Evolutionary conservation across 2,888 invertebrate species (phyloP), one percentile per base, ranked within the genome.

Genomic region (Perdita meconis): DNA sequence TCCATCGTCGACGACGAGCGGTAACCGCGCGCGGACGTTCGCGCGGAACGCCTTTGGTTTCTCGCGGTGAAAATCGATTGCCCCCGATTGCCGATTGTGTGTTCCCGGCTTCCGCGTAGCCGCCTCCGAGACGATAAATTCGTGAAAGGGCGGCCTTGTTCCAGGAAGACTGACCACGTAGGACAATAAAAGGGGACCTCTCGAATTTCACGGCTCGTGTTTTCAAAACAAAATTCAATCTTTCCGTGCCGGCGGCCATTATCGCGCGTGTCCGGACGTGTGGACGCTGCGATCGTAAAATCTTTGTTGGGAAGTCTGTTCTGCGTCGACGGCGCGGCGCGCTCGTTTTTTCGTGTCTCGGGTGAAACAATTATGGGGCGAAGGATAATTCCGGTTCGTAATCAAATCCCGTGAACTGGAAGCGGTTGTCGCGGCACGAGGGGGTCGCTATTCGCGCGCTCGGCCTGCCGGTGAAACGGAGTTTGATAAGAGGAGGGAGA

Each of bases 161-260:
- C 83, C 70, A 40, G 56, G 61, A 83, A 78, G 66, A 74, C 66
- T 64, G 73, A 72, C 83, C 69, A 12, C 40, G 42, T 19, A 10
- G 75, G 75, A 72, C 56, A 78, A 70, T 82, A 85, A 85, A 85
- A 70, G 36, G 24, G 44, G 30, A 57, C 60, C 56, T 71, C 68
- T 89, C 87, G 74, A 72, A 72, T 89, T 89, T 85, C 89, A 85
- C 60, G 68, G 72, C 53, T 56, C 34, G 70, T 87, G 86, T 89
- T 89, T 89, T 83, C 84, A 87, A 88, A 89, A 89, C 85, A 89
- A 78, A 86, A 85, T 87, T 86, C 74, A 82, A 81, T 82, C 84
- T 86, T 84, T 51, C 12, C 60, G 38, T 3, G 12, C 81, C 57
- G 24, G 36, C 55, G 68, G 34, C 70, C 80, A 81, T 82, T 85